Evolutionary conservation across 2,113 vertebrate genomes (phyloP), one percentile per base, ranked within the genome.

Genomic region (Phyllostomus hastatus): DNA sequence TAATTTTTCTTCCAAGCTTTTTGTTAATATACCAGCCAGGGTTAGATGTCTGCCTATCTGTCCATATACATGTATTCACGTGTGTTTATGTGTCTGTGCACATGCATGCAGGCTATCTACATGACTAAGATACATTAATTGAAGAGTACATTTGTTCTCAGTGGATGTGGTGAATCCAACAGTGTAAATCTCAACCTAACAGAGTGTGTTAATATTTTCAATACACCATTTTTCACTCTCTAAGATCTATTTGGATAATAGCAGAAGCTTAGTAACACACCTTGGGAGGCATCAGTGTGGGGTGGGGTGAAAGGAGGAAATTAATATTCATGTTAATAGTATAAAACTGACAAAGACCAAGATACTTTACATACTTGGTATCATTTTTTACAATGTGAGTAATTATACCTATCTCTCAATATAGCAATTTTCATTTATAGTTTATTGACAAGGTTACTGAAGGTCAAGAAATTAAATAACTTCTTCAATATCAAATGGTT

Each of bases 201-300:
- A 67, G 76, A 69, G 28, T 70, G 24, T 61, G 46, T 24, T 52
- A 8, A 57, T 41, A 79, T 41, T 57, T 83, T 16, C 10, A 70
- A 24, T 28, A 28, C 7, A 38, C 28, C 20, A 61, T 50, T 83
- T 92, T 94, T 94, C n/a, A 76, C 7, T 24, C 67, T 82, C 80
- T 11, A 48, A 88, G 64, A 24, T 81, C 75, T 88, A 91, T 87
- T 70, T 88, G 64, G 81, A 69, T 85, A 88, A 96, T 92, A 90
- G 26, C 50, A 76, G n/a, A 92, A 70, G 33, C 43, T 97, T 83
- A 90, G 66, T 4, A 20, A 50, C 16, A 31, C 5, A 57, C 66
- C 75, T 70, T 52, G 57, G 70, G 57, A 57, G 19, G 16, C 80
- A 84, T 35, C 35, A 69, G 59, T 57, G 38, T 41, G 80, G 35